Percentiles rank a stretch among this genome's conserved stretches.
These are phyloP conservation scores for Orycteropus afer DNA, from an alignment of 2,113 vertebrate species.

Conservation along the genomic window DNA sequence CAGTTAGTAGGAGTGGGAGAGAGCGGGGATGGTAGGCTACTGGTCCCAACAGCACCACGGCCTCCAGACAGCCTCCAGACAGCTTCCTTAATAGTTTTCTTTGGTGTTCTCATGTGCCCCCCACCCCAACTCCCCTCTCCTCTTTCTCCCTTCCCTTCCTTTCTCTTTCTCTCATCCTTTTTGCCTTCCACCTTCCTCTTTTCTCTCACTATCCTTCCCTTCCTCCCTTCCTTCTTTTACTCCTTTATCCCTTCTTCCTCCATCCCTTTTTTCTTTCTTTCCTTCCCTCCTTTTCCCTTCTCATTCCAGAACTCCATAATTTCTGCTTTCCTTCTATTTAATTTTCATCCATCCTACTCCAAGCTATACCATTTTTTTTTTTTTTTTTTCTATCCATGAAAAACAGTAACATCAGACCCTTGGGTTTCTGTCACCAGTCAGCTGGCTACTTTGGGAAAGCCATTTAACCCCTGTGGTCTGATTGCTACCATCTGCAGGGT, in stretches of 20 bases:
- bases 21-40: background rate
- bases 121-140: no score
- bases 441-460: constrained; percentile 3
- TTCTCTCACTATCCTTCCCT: background rate
- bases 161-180: no score
- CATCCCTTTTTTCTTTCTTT: no score
- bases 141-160: no score
- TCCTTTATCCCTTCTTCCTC: no score
- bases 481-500: background rate
- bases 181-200: background rate
- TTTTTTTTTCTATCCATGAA: background rate
- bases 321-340: background rate
- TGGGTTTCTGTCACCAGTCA: background rate
- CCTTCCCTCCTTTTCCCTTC: no score
- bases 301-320: background rate
- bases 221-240: background rate
- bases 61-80: background rate
- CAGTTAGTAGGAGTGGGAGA: background rate
- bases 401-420: background rate
- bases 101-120: background rate
- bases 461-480: background rate
- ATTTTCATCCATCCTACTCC: background rate
- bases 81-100: background rate
- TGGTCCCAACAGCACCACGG: background rate
- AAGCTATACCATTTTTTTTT: background rate